Conservation (phyloP, 2,888 invertebrate species). For the Thereva unica region DNA sequence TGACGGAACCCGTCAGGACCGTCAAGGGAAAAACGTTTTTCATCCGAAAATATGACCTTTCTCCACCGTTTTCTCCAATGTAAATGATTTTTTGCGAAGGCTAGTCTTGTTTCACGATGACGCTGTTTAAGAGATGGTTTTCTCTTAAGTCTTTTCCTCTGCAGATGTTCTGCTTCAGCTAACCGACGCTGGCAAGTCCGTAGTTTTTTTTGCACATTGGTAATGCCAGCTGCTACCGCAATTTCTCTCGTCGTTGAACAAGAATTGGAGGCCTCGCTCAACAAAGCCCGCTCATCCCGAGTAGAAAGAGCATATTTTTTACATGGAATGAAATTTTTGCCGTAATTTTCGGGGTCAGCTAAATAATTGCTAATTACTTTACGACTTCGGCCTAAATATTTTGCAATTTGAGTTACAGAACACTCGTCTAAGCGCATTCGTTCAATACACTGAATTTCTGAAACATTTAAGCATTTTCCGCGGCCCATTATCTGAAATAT, state of each 20-base stretch:
- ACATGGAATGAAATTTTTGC: too few relatives aligned
- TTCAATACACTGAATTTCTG: too few relatives aligned
- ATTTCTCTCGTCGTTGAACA: neutral
- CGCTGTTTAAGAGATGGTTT: neutral
- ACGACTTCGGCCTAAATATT: too few relatives aligned
- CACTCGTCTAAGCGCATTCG: too few relatives aligned
- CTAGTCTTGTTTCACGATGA: neutral
- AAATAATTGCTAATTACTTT: neutral
- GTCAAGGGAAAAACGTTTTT: too few relatives aligned
- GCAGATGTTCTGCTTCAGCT: neutral
- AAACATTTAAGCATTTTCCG: too few relatives aligned
- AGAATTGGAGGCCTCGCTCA: too few relatives aligned
- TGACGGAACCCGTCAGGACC: too few relatives aligned
- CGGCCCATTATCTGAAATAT: too few relatives aligned
- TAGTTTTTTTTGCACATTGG: neutral
- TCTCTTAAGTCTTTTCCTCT: neutral
- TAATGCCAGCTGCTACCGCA: constrained; percentile 7
- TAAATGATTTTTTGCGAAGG: too few relatives aligned
- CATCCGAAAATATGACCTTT: constrained; percentile 2
- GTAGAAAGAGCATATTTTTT: neutral
- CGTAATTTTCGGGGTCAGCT: constrained; percentile 2
- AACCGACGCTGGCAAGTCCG: neutral
- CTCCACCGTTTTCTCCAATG: constrained; percentile 4
- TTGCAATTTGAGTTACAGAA: too few relatives aligned
- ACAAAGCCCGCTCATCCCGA: too few relatives aligned